Conservation (phyloP, 2,797 vertebrate genomes). For the Labeo calbasu region DNA sequence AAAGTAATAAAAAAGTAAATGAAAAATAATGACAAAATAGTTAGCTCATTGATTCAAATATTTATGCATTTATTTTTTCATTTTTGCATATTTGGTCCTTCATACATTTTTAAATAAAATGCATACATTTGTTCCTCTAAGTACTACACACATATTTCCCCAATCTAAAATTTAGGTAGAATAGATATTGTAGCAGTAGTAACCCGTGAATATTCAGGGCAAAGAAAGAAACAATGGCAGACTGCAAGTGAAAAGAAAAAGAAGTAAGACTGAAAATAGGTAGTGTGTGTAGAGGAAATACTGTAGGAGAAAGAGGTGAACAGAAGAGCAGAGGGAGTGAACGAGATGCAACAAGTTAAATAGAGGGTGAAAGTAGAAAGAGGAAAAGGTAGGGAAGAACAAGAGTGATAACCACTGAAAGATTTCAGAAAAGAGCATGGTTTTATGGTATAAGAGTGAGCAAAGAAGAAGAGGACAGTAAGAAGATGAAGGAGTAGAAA, state of each 20-base stretch:
- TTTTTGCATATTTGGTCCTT: slow-evolving; percentile 1
- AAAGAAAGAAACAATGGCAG: neutral
- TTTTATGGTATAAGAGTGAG: too few relatives aligned
- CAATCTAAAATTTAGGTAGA: neutral
- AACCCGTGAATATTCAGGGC: neutral
- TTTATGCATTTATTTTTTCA: neutral
- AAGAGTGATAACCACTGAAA: neutral
- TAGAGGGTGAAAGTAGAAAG: neutral
- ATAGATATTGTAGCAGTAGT: neutral
- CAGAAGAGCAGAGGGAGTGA: neutral
- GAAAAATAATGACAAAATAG: neutral
- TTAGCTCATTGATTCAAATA: neutral
- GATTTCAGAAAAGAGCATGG: neutral
- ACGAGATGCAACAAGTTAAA: neutral
- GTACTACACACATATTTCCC: neutral
- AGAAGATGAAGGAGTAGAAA: neutral
- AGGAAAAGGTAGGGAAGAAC: neutral
- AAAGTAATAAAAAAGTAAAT: too few relatives aligned
- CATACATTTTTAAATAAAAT: slow-evolving; percentile 3
- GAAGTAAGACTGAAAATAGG: neutral
- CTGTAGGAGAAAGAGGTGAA: neutral
- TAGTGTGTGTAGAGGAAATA: neutral
- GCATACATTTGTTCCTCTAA: neutral
- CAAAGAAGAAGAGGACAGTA: neutral
- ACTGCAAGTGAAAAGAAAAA: neutral